Evolutionary conservation across 2,797 vertebrate species (phyloP).

Genomic region (Petrocephalus schoutedeni): DNA sequence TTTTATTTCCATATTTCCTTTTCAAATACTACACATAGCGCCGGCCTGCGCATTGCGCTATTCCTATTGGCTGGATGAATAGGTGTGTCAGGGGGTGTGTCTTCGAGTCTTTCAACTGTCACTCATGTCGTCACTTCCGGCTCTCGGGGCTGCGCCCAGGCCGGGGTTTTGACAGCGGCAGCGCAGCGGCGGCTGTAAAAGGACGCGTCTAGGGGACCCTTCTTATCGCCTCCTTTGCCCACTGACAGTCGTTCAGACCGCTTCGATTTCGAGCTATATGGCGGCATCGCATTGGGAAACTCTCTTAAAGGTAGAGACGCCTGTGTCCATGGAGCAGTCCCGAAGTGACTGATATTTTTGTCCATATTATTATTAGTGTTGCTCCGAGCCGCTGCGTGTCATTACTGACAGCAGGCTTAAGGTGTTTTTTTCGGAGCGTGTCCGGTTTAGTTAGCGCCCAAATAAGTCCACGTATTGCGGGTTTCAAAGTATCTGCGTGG

Average conservation of each 20-base stretch:
- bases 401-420: not conserved
- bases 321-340: not conserved
- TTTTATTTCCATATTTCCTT: not conserved
- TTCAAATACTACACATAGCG: not conserved
- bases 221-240: conserved; percentile 19
- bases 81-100: conserved; percentile 64
- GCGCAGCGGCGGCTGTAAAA: conserved; percentile 48
- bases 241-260: conserved; percentile 25
- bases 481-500: not conserved
- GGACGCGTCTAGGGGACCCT: conserved; percentile 46
- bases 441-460: not conserved
- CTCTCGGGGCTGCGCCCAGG: conserved; percentile 41
- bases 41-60: not conserved
- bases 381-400: not conserved
- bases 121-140: conserved; percentile 49
- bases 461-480: not conserved
- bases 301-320: conserved; percentile 46
- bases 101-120: conserved; percentile 24
- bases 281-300: conserved; percentile 42
- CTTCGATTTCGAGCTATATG: conserved; percentile 45
- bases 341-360: not conserved
- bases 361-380: not conserved
- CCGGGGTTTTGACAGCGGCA: conserved; percentile 65
- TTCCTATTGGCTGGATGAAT: conserved; percentile 59
- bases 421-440: not conserved